These are phyloP conservation scores for Glareola pratincola DNA, from an alignment of 2,113 vertebrate species.

Conservation along the genomic window DNA sequence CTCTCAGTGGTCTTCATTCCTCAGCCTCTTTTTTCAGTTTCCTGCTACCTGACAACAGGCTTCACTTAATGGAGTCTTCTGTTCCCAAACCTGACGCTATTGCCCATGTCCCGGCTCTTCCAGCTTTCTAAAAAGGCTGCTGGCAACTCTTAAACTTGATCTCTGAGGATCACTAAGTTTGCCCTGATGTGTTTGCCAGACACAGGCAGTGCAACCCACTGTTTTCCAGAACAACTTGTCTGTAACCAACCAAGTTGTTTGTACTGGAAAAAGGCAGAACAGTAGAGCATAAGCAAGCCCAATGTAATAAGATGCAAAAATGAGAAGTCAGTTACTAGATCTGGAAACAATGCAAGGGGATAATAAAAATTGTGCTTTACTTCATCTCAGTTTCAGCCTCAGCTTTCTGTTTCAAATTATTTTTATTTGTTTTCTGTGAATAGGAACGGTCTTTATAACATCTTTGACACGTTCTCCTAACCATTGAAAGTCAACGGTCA, in stretches of 20 bases:
- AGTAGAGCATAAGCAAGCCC: background rate
- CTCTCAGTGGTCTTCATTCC: background rate
- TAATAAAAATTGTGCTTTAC: background rate
- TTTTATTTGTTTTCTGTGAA: background rate
- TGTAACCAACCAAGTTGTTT: background rate
- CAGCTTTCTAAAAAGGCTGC: background rate
- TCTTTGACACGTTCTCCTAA: background rate
- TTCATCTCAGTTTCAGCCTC: background rate
- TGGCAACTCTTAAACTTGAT: background rate
- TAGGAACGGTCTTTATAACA: background rate
- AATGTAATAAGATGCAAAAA: background rate
- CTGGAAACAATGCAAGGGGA: background rate
- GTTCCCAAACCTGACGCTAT: background rate
- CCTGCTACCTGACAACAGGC: background rate
- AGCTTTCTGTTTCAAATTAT: background rate
- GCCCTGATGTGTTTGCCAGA: background rate
- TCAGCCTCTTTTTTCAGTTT: background rate
- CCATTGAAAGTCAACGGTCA: background rate
- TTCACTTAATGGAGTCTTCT: background rate
- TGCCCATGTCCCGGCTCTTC: background rate
- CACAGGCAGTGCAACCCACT: background rate
- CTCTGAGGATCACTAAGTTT: background rate
- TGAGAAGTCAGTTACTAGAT: background rate
- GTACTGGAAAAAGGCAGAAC: background rate
- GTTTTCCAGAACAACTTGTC: background rate